Evolutionary conservation across 2,113 vertebrate species (phyloP).

Genomic region (Trachemys scripta): DNA sequence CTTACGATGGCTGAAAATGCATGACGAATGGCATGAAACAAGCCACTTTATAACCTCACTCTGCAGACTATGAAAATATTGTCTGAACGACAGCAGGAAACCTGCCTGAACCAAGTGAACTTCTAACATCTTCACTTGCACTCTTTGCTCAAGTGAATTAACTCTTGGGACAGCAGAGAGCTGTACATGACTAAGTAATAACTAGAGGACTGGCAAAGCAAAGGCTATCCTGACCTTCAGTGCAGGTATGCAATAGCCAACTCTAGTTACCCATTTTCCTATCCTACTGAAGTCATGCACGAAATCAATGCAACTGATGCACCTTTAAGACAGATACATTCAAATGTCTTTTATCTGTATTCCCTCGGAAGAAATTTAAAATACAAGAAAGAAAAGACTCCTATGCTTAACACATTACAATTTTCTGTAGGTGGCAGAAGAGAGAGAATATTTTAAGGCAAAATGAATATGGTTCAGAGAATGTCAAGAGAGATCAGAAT

Average conservation of each 20-base stretch:
- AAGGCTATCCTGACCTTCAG: rapidly evolving
- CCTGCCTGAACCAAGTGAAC: neutral
- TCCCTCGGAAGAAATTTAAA: neutral
- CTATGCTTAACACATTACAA: neutral
- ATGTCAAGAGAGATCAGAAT: neutral
- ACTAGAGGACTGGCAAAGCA: neutral
- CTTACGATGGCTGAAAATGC: neutral
- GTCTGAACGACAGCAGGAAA: neutral
- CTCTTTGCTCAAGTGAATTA: neutral
- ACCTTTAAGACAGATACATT: neutral
- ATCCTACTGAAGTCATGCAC: rapidly evolving
- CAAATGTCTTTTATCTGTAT: neutral
- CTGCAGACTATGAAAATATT: neutral
- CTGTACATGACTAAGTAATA: neutral
- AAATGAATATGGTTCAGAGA: rapidly evolving
- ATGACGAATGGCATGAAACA: neutral
- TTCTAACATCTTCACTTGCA: neutral
- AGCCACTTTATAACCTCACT: neutral
- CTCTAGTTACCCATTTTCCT: rapidly evolving
- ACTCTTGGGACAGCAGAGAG: neutral
- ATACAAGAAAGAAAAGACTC: neutral
- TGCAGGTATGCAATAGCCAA: neutral
- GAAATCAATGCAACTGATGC: neutral
- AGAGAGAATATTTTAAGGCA: neutral
- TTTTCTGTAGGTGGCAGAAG: neutral